phyloP scores from a whole-genome alignment of 1,140 invertebrate genomes.

The Proales similis region DNA sequence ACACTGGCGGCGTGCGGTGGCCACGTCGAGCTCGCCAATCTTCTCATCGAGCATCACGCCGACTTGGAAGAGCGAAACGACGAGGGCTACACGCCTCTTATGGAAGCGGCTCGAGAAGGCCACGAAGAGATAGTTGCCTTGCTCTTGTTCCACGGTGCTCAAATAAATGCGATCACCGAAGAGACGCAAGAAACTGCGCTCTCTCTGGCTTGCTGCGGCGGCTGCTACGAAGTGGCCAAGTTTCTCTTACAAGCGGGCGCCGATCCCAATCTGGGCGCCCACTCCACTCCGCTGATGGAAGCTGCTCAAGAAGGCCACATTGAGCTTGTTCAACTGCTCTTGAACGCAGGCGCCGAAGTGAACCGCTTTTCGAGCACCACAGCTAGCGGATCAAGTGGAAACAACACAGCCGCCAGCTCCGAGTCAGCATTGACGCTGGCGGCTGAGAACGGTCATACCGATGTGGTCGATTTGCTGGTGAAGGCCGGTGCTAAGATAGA shows the following conservation, averaged over 20 bases:
- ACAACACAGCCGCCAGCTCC: slow-evolving; percentile 81
- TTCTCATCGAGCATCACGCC: slow-evolving; percentile 87
- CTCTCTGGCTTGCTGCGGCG: slow-evolving; percentile 90
- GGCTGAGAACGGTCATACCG: slow-evolving; percentile 55
- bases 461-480: slow-evolving; percentile 50
- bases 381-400: slow-evolving; percentile 51
- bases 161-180: slow-evolving; percentile 95
- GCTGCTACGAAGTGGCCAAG: slow-evolving; percentile 92
- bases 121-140: slow-evolving; percentile 96
- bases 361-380: slow-evolving; percentile 38
- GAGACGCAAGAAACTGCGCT: slow-evolving; percentile 93
- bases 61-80: slow-evolving; percentile 98
- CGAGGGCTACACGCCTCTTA: slow-evolving; percentile 96
- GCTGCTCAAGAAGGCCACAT: slow-evolving; percentile 92
- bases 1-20: slow-evolving; percentile 96
- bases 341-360: slow-evolving; percentile 44
- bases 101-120: slow-evolving; percentile 89
- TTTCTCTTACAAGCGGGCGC: slow-evolving; percentile 89
- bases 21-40: slow-evolving; percentile 83
- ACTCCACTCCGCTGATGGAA: slow-evolving; percentile 95
- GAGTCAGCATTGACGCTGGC: slow-evolving; percentile 55
- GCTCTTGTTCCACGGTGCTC: slow-evolving; percentile 83
- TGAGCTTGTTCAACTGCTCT: slow-evolving; percentile 68
- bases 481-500: slow-evolving; percentile 52
- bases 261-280: slow-evolving; percentile 75